Conservation (phyloP, 2,888 invertebrate species). For the Drosophila neoperkinsi region DNA sequence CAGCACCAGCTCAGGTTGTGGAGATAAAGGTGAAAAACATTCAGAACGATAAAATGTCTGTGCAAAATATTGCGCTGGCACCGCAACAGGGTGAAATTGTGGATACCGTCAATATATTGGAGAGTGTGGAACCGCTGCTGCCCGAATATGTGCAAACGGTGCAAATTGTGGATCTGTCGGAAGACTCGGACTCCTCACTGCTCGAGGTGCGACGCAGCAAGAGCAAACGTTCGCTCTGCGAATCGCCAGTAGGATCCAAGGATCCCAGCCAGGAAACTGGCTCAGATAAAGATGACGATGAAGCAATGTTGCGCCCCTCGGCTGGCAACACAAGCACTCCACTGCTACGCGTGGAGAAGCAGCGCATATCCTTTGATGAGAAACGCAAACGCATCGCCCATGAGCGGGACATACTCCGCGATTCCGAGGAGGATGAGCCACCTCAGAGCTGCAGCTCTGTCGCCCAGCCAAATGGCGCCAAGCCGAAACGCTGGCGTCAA, state of each 20-base stretch:
- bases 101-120: slow-evolving; percentile 86
- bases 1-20: slow-evolving; percentile 86
- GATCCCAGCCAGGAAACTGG: slow-evolving; percentile 48
- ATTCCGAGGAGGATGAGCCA: slow-evolving; percentile 82
- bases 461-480: slow-evolving; percentile 34
- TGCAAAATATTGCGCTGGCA: slow-evolving; percentile 80
- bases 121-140: slow-evolving; percentile 86
- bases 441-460: slow-evolving; percentile 18
- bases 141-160: slow-evolving; percentile 87
- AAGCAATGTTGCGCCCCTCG: slow-evolving; percentile 63
- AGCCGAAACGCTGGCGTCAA: slow-evolving; percentile 80
- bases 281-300: slow-evolving; percentile 34
- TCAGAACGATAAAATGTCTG: slow-evolving; percentile 88
- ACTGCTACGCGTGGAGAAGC: slow-evolving; percentile 82
- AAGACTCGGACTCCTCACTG: slow-evolving; percentile 85
- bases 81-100: slow-evolving; percentile 85
- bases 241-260: slow-evolving; percentile 54
- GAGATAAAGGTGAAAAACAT: slow-evolving; percentile 90
- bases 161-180: slow-evolving; percentile 87
- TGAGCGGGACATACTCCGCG: slow-evolving; percentile 84
- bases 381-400: slow-evolving; percentile 83
- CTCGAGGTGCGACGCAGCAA: slow-evolving; percentile 70
- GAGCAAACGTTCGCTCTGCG: slow-evolving; percentile 75
- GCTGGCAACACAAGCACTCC: slow-evolving; percentile 78
- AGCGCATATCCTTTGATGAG: slow-evolving; percentile 85